Conservation (phyloP, 1,140 invertebrate species). For the Battus philenor region DNA sequence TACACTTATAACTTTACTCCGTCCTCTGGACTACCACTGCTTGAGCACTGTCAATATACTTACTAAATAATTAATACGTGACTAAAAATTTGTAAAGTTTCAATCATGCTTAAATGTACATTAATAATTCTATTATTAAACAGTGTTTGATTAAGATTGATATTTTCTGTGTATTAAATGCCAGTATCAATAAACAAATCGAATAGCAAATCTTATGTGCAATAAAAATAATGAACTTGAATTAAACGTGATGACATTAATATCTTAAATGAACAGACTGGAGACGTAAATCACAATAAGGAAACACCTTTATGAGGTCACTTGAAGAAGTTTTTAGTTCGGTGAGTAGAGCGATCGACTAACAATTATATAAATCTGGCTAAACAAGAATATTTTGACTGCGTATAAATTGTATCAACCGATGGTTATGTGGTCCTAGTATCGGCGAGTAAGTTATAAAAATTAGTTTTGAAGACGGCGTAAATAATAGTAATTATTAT, state of each 20-base stretch:
- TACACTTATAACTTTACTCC: no score
- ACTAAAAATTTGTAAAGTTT: no score
- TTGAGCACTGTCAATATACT: no score
- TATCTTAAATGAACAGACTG: background rate
- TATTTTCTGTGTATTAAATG: constrained; percentile 4
- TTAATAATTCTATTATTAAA: no score
- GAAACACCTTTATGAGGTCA: constrained; percentile 13
- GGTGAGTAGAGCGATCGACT: constrained; percentile 6
- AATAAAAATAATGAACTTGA: constrained; percentile 4
- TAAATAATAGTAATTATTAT: no score
- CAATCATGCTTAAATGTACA: no score
- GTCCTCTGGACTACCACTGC: no score
- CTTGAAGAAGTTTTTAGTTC: constrained; percentile 13
- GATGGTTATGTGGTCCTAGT: constrained; percentile 3
- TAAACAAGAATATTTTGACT: constrained; percentile 20
- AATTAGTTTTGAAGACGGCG: no score
- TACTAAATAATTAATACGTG: no score
- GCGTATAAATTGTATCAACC: constrained; percentile 20
- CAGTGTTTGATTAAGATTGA: constrained; percentile 20
- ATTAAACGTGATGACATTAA: constrained; percentile 4
- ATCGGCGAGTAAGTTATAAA: background rate
- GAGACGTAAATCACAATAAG: constrained; percentile 10
- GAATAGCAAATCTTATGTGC: no score
- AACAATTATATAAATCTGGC: constrained; percentile 18
- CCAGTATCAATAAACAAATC: no score